Base-by-base conservation (phyloP, 2,888 invertebrate genomes). In the Chrysodeixis includens region DNA sequence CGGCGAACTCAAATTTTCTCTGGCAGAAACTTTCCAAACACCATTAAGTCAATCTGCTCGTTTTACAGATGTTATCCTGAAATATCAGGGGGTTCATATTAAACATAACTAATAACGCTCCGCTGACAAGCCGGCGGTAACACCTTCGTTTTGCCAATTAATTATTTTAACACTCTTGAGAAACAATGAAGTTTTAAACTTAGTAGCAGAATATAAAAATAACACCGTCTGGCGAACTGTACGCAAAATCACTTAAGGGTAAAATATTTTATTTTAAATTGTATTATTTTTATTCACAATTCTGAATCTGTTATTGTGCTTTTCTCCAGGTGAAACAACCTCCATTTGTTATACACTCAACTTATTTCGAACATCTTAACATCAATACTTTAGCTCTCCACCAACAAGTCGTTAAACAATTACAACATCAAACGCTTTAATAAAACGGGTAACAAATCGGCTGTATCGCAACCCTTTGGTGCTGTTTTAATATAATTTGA, bases 11-110 rank as follows among this genome's bases (percentile, higher is more conserved):
- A 92, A 91, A 93, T 93, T 91, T 89, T 90, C 91, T 89, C 89
- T 82, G 80, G 83, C 87, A 83, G 84, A 83, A 93, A 94, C 90
- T 94, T 94, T 85, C 88, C 86, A 86, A 94, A 93, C 92, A 92
- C 91, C 93, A 94, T 94, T 94, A 93, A 90, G 90, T 92, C 91
- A 93, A 94, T 93, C 91, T 92, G 92, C 81, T 84, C 88, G 90
- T 92, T 93, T 93, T 92, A 93, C 93, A 92, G 91, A 93, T 91
- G 92, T 89, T 90, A 89, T 89, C 88, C 80, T 78, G 86, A 49
- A 49, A 49, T 10, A 49, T 49, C 46, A 49, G 46, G 16, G 46
- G 46, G 46, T 20, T 20, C 46, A 90, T 92, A 92, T 92, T 92
- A 90, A 86, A 84, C 83, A 57, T 35, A 49, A 18, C 46, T 49